Evolutionary conservation across 2,888 invertebrate species (phyloP).

Genomic region (Deilephila porcellus): DNA sequence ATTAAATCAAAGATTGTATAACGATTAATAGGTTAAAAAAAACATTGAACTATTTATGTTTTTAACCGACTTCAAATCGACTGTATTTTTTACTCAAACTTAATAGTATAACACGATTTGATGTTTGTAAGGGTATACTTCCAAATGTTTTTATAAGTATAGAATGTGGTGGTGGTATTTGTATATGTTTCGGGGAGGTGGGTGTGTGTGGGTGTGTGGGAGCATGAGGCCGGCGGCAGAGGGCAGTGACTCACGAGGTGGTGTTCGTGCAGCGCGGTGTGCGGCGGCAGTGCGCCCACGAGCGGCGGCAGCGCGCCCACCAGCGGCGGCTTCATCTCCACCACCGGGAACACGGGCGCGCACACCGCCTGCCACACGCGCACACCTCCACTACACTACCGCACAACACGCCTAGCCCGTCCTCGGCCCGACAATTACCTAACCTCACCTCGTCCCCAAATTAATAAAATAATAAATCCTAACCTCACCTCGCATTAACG

Average conservation of each 20-base stretch:
- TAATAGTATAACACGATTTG: too few species aligned
- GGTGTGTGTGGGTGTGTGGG: constrained; percentile 30
- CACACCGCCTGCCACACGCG: constrained; percentile 73
- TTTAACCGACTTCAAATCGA: too few species aligned
- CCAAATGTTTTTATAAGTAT: not conserved
- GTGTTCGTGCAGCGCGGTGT: constrained; percentile 85
- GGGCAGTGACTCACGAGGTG: constrained; percentile 82
- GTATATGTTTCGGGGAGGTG: not conserved
- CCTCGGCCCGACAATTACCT: too few species aligned
- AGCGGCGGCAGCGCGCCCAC: constrained; percentile 81
- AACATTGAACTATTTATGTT: too few species aligned
- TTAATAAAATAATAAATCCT: too few species aligned
- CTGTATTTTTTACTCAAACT: too few species aligned
- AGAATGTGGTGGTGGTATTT: not conserved
- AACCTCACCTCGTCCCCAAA: too few species aligned
- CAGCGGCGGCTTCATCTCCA: constrained; percentile 82
- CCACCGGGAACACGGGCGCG: constrained; percentile 83
- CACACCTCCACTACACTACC: not conserved
- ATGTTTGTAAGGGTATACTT: too few species aligned
- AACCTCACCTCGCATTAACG: too few species aligned
- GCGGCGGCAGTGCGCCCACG: constrained; percentile 83
- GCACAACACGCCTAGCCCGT: too few species aligned
- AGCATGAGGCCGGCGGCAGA: constrained; percentile 37
- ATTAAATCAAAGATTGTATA: too few species aligned
- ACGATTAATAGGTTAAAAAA: too few species aligned